Evolutionary conservation across 2,888 invertebrate genomes (phyloP), one percentile per base, ranked within the genome.

Genomic region (Carcina quercana): DNA sequence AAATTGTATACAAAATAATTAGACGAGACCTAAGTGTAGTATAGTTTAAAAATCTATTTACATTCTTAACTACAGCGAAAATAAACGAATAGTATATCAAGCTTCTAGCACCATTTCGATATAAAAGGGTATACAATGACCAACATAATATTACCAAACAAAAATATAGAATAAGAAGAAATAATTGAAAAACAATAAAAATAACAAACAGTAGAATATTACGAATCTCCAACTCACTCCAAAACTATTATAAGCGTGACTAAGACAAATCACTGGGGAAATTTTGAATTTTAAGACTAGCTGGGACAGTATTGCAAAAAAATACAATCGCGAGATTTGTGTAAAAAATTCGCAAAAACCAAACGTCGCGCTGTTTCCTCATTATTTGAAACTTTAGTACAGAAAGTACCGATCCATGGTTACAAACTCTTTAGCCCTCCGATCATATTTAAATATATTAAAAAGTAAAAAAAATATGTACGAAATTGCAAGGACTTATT

Each of bases 81-180:
- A 68, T 57, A 71, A 74, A 65, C 58, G 59, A 67, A 53, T 53
- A 63, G 64, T 66, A 59, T n/a, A n/a, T 61, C 43, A 68, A 80
- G 78, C 79, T 62, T 78, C 80, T 83, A 83, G 83, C 83, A 83
- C 83, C 83, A 82, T 82, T 79, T 70, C 58, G 67, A 79, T 78
- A 76, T 71, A 5, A 74, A 58, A 70, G 61, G n/a, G 68, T 78
- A 75, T 73, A 73, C 67, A 60, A 65, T 59, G 59, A 67, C 59
- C 48, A 76, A 75, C 68, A 79, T 78, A 78, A 80, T 64, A 78
- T 78, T 79, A 78, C 65, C 63, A 79, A 80, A 57, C 74, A 67
- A 72, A 65, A 61, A 70, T 64, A 70, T 53, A 59, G 59, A 56
- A n/a, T n/a, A n/a, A n/a, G 25, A 45, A 53, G 52, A 41, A 48